These are phyloP conservation scores for Pollenia amentaria DNA, from an alignment of 2,888 invertebrate genomes.

Conservation along the genomic window DNA sequence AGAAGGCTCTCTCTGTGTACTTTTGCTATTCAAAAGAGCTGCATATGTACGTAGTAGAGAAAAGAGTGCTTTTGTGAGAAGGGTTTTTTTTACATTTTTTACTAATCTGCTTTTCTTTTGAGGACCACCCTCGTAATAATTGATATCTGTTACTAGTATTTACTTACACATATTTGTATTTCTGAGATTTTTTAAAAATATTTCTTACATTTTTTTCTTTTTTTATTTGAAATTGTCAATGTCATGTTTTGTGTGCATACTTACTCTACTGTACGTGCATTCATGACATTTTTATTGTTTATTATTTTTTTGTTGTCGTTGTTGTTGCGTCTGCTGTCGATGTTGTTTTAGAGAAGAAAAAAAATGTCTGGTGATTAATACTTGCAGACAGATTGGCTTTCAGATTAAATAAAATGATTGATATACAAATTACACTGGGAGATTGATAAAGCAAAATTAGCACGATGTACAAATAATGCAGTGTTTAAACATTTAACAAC, in stretches of 20 bases:
- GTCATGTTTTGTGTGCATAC: constrained; percentile 11
- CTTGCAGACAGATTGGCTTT: constrained; percentile 30
- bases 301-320: background rate
- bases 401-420: constrained; percentile 25
- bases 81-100: too few species aligned
- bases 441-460: background rate
- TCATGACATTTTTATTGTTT: constrained; percentile 3
- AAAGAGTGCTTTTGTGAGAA: too few species aligned
- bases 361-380: constrained; percentile 22
- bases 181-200: too few species aligned
- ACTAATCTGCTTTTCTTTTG: too few species aligned
- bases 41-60: too few species aligned
- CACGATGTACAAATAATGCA: background rate
- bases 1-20: too few species aligned
- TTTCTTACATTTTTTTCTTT: too few species aligned
- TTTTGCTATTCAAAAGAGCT: too few species aligned
- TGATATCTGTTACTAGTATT: too few species aligned
- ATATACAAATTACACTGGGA: background rate
- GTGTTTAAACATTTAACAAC: background rate
- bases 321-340: background rate
- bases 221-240: background rate
- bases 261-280: constrained; percentile 2
- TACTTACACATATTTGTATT: too few species aligned
- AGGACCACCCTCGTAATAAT: too few species aligned
- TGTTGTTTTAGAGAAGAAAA: background rate